Conservation (phyloP, 2,797 vertebrate species). For the Emys orbicularis region DNA sequence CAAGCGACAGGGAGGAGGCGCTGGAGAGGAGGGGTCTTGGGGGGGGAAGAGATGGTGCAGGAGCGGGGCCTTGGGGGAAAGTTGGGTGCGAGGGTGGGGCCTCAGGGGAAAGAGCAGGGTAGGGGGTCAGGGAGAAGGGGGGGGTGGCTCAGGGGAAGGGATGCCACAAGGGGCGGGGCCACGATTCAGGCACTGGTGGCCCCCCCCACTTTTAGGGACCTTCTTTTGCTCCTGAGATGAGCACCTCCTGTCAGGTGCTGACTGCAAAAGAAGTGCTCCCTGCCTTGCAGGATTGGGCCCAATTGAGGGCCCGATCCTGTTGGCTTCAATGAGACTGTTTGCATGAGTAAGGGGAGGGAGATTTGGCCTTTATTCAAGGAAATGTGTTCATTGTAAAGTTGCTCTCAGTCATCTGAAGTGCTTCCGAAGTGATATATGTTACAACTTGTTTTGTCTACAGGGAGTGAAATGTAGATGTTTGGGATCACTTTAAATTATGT, state of each 20-base stretch:
- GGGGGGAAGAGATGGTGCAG: no score
- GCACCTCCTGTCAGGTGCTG: neutral
- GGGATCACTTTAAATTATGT: neutral
- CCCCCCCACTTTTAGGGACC: no score
- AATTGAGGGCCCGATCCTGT: neutral
- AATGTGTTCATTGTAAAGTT: accelerated
- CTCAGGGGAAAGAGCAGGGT: no score
- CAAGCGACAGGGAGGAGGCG: no score
- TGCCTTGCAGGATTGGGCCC: neutral
- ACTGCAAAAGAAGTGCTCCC: neutral
- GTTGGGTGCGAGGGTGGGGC: no score
- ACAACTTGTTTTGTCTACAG: conserved; percentile 50
- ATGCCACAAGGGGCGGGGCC: no score
- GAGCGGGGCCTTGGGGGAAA: no score
- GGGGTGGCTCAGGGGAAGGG: no score
- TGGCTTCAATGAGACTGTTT: neutral
- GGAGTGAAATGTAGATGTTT: neutral
- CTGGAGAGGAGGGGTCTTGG: no score
- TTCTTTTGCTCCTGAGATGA: no score
- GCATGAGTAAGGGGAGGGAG: accelerated
- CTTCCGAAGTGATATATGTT: neutral
- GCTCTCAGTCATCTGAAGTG: neutral
- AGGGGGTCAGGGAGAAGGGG: no score
- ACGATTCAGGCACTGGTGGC: no score
- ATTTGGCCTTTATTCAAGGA: neutral